Base-by-base conservation (phyloP, 53 echinoderm and acorn worm species). In the Astropecten irregularis region DNA sequence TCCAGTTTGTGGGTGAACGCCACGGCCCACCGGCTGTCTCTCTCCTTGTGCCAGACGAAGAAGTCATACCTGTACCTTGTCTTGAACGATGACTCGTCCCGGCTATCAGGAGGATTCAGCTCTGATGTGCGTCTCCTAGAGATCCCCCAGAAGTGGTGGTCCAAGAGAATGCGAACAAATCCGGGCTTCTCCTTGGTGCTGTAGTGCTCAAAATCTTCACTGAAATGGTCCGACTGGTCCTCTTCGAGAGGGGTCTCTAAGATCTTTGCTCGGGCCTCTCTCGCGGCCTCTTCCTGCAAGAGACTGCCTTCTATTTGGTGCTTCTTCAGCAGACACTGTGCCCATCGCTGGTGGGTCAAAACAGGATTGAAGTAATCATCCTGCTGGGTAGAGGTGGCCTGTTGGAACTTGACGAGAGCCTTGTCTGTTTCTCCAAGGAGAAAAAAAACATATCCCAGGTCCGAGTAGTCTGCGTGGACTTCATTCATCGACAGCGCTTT, bases 341-440 rank as follows among this genome's bases (percentile, higher is more conserved):
- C 90, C 95, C 95, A 95, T 32, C 95, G 73, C 26, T 70, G 28
- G 74, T 92, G 90, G 22, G 95, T 95, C 62, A 87, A 53, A 7
- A 92, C 63, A 20, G 90, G 81, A 65, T 95, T 88, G 53, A 88
- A 95, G 57, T 82, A 95, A 27, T 95, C 95, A 46, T 92, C 95
- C 48, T 92, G 92, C 40, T 87, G 64, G 30, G 76, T 87, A 21
- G 51, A 68, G 9, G 79, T 73, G 9, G 95, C 95, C 33, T 51
- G 72, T 35, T 54, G 88, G 77, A 89, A 95, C 40, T 88, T 63
- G 15, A 40, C 34, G 14, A 88, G 30, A 23, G 95, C 95, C 48
- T 66, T 64, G 1, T 26, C 14, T 4, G 48, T 69, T 16, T 92
- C 64, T 9, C 88, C 88, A 2, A 83, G 42, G 21, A 90, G 77